phyloP scores from a whole-genome alignment of 2,113 vertebrate species.

The Apistogramma diplotaenia region DNA sequence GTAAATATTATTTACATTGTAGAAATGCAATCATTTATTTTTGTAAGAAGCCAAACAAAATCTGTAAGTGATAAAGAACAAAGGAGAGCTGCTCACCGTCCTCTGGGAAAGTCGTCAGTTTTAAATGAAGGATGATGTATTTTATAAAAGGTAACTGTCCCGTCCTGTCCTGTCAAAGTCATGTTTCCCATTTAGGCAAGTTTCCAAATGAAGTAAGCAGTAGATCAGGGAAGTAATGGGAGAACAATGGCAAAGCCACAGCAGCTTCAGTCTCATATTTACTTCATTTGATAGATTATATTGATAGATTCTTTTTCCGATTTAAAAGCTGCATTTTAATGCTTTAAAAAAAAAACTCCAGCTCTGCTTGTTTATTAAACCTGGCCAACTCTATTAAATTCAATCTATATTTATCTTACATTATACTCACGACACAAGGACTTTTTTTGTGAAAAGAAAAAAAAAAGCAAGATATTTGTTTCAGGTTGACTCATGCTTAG shows the following conservation, averaged over 20 bases:
- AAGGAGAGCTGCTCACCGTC: background rate
- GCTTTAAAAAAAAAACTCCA: background rate
- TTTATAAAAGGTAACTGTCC: background rate
- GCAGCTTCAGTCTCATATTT: conserved; percentile 8
- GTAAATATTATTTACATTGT: background rate
- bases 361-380: background rate
- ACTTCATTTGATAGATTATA: conserved; percentile 23
- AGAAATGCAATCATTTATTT: background rate
- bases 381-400: background rate
- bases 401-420: background rate
- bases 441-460: background rate
- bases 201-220: background rate
- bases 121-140: background rate
- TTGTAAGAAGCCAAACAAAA: background rate
- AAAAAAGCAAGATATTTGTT: conserved; percentile 21
- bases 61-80: background rate
- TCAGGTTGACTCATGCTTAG: conserved; percentile 43
- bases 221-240: conserved; percentile 19
- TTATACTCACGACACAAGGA: background rate
- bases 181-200: conserved; percentile 35
- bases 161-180: conserved; percentile 21
- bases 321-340: background rate
- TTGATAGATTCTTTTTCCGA: background rate
- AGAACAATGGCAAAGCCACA: background rate
- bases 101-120: background rate